A percentile compares a stretch with the other conserved stretches of the same genome.
phyloP scores from a whole-genome alignment of 2,888 invertebrate genomes.

The Drosophila colorata region DNA sequence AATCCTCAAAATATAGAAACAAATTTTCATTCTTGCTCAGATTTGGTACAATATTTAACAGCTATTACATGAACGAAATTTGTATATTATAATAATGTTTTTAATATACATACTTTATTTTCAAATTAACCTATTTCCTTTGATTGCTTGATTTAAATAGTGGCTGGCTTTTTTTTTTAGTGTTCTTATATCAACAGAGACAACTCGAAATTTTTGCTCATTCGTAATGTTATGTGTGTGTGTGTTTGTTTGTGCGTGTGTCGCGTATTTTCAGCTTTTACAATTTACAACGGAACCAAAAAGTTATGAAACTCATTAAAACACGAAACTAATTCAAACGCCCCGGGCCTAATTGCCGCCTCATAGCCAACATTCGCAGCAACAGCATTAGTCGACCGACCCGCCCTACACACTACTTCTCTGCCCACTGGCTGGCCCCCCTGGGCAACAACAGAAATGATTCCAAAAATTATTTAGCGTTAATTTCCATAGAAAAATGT shows the following conservation, averaged over 20 bases:
- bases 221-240: conserved; percentile 17
- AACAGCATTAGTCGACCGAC: conserved; percentile 1
- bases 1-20: no score
- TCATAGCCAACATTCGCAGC: conserved; percentile 48
- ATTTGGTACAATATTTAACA: no score
- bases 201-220: conserved; percentile 24
- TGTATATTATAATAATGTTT: no score
- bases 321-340: conserved; percentile 80
- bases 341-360: conserved; percentile 79
- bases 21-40: no score
- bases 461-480: conserved; percentile 79
- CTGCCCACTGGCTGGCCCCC: conserved; percentile 13
- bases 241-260: conserved; percentile 24
- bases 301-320: conserved; percentile 78
- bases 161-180: not conserved
- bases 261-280: conserved; percentile 53
- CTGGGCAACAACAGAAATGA: conserved; percentile 61
- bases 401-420: not conserved
- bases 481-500: conserved; percentile 81
- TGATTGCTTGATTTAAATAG: no score
- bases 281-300: conserved; percentile 81
- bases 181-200: conserved; percentile 16
- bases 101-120: no score
- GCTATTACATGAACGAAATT: no score
- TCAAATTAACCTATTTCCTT: no score